Conservation (phyloP, 2,888 invertebrate species). For the Lycaena phlaeas region DNA sequence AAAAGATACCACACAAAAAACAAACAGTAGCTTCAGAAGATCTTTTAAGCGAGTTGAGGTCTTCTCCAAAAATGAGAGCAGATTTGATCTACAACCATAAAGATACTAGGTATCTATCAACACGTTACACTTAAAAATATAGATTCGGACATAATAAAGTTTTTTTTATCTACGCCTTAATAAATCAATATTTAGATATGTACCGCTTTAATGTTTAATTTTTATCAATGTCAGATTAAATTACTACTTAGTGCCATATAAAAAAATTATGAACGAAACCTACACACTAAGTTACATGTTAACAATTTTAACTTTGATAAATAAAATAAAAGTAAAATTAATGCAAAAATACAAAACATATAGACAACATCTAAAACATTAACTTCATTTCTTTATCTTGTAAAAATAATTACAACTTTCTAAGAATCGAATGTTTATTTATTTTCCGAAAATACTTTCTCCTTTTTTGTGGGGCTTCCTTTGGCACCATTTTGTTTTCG, state of each 20-base stretch:
- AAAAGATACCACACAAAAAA: no score
- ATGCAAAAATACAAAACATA: not conserved
- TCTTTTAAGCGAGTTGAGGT: no score
- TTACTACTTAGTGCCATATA: not conserved
- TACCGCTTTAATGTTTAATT: no score
- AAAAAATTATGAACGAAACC: not conserved
- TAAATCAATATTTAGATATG: no score
- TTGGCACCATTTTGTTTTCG: slow-evolving; percentile 13
- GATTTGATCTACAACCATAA: no score
- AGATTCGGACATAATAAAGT: no score
- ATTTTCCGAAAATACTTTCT: slow-evolving; percentile 6
- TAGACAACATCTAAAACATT: not conserved
- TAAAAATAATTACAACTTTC: slow-evolving; percentile 2
- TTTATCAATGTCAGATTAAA: not conserved
- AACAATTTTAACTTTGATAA: not conserved
- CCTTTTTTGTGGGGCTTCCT: slow-evolving; percentile 2
- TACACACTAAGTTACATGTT: not conserved
- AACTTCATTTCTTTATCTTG: not conserved
- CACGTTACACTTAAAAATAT: no score
- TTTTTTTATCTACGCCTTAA: no score
- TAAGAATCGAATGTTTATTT: slow-evolving; percentile 6
- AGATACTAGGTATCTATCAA: no score
- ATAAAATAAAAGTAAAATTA: no score
- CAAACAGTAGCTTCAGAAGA: no score
- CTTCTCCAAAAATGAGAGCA: no score